Evolutionary conservation across 2,888 invertebrate species (phyloP), one percentile per base, ranked within the genome.

Genomic region (Junonia oenone): DNA sequence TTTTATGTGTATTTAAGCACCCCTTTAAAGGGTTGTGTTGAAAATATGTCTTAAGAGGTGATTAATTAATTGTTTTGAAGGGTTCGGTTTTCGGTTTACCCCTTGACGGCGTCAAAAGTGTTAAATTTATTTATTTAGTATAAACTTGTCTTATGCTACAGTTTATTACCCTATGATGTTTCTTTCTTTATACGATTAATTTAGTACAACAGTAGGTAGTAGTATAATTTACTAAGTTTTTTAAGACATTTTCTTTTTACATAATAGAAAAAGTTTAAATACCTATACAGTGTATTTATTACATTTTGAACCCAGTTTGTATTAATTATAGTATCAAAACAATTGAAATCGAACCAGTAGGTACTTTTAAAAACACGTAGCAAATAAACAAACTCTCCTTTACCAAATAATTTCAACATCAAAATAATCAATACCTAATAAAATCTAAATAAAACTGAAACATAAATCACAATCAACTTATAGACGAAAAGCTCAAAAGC

Each of bases 21-120:
- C 51, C 15, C 19, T 37, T 45, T 45, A 49, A 58, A 53, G 59
- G 55, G 59, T 56, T 54, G 63, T 51, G 59, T 59, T 52, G 63
- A 63, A 49, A 59, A 56, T 51, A 52, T 57, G 61, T 61, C 51
- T 57, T 29, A 40, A 56, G 59, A 37, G 55, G 43, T 63, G 54
- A 61, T 63, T 59, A 58, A 63, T 63, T 56, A 59, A 37, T 59
- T 55, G 51, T 19, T 40, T 38, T 54, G 43, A 56, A 59, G 59
- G 61, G 63, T 15, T 58, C 22, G 40, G 22, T 47, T 54, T 54
- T 33, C 33, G 26, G 22, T 43, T 43, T 43, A 43, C 43, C 26
- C n/a, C 22, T 26, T 38, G 15, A 26, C 22, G 43, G 43, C 17
- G 43, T 26, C 4, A 26, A 43, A 26, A 13, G 4, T n/a, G 22